Percentiles rank a stretch among this genome's conserved stretches.
These are phyloP conservation scores for Prunella strophiata DNA, from an alignment of 2,797 vertebrate species.

Conservation along the genomic window DNA sequence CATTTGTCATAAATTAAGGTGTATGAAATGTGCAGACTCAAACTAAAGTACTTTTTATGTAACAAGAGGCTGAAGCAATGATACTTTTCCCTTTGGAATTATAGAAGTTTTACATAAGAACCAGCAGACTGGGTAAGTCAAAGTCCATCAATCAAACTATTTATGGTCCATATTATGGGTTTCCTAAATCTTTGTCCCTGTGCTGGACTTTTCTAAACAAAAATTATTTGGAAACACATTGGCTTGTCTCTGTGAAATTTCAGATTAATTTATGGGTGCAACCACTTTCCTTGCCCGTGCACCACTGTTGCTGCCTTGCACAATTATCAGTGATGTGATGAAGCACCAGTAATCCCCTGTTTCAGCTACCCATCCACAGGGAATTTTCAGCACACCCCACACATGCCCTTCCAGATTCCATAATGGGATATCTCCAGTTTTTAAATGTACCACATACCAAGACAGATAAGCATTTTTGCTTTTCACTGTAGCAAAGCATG, in stretches of 20 bases:
- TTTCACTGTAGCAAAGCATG: neutral
- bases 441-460: neutral
- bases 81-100: neutral
- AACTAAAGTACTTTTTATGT: neutral
- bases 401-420: neutral
- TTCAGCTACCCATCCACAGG: neutral
- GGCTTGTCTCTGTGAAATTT: neutral
- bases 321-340: neutral
- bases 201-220: neutral
- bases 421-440: neutral
- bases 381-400: accelerated
- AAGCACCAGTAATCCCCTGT: neutral
- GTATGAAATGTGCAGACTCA: neutral
- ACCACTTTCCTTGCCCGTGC: neutral
- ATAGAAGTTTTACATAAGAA: neutral
- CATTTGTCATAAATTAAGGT: neutral
- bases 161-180: neutral
- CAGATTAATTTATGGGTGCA: neutral
- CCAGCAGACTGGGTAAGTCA: neutral
- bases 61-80: neutral
- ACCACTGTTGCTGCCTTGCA: neutral
- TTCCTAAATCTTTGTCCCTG: neutral
- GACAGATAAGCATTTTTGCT: neutral
- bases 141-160: neutral
- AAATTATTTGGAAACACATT: neutral